Evolutionary conservation across 1,140 invertebrate genomes (phyloP).

Genomic region (Drosophila auraria): DNA sequence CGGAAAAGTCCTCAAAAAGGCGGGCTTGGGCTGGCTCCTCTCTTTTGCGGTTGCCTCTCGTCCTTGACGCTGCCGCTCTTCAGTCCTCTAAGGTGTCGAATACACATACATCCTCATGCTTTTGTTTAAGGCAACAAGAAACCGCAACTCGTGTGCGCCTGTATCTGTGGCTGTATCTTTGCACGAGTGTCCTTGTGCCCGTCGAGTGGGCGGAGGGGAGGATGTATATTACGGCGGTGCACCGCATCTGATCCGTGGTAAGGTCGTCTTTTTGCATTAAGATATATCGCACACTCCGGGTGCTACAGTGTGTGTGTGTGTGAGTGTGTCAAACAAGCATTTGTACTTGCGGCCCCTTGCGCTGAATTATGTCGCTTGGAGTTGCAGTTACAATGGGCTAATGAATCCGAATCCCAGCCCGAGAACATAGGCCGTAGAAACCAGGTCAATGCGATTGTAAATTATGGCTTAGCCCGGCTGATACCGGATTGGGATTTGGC

Average conservation of each 20-base stretch:
- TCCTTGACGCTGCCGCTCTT: constrained; percentile 17
- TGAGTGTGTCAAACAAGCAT: constrained; percentile 61
- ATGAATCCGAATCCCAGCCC: constrained; percentile 43
- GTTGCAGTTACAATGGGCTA: constrained; percentile 53
- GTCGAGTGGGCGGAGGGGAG: constrained; percentile 4
- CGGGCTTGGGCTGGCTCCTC: constrained; percentile 1
- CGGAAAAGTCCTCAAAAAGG: constrained; percentile 20
- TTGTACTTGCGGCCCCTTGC: constrained; percentile 69
- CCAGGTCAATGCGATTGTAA: constrained; percentile 71
- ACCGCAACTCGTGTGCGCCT: constrained; percentile 40
- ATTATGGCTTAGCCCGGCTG: constrained; percentile 51
- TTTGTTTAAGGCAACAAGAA: constrained; percentile 52
- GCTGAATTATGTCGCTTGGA: constrained; percentile 69
- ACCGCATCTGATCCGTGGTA: constrained; percentile 60
- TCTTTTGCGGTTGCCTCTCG: constrained; percentile 21
- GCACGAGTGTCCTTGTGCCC: constrained; percentile 13
- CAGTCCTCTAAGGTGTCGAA: constrained; percentile 23
- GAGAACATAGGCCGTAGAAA: constrained; percentile 32
- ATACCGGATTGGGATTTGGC: constrained; percentile 32
- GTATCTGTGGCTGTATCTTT: constrained; percentile 15
- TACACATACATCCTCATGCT: constrained; percentile 6
- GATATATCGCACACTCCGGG: constrained; percentile 66
- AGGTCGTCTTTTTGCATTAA: constrained; percentile 52
- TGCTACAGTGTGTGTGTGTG: background rate
- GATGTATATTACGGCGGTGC: constrained; percentile 48